Evolutionary conservation across 2,797 vertebrate genomes (phyloP).

Genomic region (Setipinna tenuifilis): DNA sequence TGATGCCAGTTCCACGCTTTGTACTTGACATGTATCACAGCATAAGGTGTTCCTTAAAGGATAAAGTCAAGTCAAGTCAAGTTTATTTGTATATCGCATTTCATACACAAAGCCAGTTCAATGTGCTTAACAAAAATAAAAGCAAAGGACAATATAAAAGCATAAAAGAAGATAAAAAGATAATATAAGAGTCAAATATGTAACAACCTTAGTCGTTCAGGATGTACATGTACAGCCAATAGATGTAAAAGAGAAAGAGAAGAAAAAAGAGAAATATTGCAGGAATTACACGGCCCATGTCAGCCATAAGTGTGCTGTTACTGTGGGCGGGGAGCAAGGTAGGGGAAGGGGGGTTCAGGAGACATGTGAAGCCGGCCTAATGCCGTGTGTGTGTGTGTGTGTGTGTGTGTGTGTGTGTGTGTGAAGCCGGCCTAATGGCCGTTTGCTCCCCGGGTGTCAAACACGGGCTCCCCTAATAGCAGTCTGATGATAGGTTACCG

Average conservation of each 20-base stretch:
- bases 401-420: no score
- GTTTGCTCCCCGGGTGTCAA: background rate
- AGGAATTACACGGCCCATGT: background rate
- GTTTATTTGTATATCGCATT: no score
- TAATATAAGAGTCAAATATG: no score
- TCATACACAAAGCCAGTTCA: no score
- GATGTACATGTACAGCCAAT: background rate
- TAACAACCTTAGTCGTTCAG: background rate
- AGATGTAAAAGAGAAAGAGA: background rate
- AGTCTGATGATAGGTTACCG: conserved; percentile 5
- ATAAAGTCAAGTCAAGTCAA: no score
- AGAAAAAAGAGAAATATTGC: background rate
- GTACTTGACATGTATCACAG: background rate
- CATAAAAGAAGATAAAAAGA: no score
- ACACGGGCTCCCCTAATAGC: background rate
- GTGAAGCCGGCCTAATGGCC: background rate
- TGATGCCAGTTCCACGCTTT: background rate
- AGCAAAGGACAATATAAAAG: no score
- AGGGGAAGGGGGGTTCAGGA: no score
- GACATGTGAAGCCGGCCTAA: background rate
- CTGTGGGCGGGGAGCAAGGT: background rate
- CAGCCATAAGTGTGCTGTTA: background rate
- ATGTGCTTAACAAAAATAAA: no score
- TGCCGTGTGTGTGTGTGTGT: no score
- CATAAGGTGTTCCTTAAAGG: background rate